Evolutionary conservation across 2,113 vertebrate genomes (phyloP), one percentile per base, ranked within the genome.

Genomic region (Hyaena hyaena): DNA sequence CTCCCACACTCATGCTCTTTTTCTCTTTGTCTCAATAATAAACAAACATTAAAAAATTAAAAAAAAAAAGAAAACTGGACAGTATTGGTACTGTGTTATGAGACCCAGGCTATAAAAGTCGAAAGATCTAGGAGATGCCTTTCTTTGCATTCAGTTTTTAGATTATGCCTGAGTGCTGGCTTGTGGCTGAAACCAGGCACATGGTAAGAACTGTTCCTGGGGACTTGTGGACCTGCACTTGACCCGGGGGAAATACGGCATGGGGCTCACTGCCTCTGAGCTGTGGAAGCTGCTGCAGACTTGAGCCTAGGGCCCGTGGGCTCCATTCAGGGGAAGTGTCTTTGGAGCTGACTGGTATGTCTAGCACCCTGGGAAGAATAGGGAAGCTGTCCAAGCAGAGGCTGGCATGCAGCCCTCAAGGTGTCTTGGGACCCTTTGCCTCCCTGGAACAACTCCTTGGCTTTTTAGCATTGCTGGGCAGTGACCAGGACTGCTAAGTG

Each of bases 331-430:
- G 82, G 71, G 74, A 58, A 8, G 1, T 28, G 26, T 48, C 74
- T 66, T 39, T 31, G 23, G 19, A 55, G 73, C 73, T 77, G 24
- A 55, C 35, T 35, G 50, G n/a, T 48, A 1, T 26, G 43, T 5
- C 35, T 63, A 7, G 50, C n/a, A 9, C 24, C 66, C 68, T 50
- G 76, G 74, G 68, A 24, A 50, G 24, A 35, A 11, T 50, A 19
- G 10, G 26, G 58, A 4, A 39, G 33, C 15, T n/a, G 7, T 71
- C 68, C 6, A 2, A 16, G 50, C 73, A 15, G 74, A 84, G 81
- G 69, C 10, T 0, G 7, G 45, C 2, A 1, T 10, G 6, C 2
- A 24, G 61, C 31, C 53, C 8, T 24, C 9, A 1, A 35, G 26
- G 45, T 2, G 12, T 63, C 19, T 12, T 4, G 19, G 31, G 45